These are phyloP conservation scores for Acanthococcus lagerstroemiae DNA, from an alignment of 2,888 invertebrate genomes.

Conservation along the genomic window DNA sequence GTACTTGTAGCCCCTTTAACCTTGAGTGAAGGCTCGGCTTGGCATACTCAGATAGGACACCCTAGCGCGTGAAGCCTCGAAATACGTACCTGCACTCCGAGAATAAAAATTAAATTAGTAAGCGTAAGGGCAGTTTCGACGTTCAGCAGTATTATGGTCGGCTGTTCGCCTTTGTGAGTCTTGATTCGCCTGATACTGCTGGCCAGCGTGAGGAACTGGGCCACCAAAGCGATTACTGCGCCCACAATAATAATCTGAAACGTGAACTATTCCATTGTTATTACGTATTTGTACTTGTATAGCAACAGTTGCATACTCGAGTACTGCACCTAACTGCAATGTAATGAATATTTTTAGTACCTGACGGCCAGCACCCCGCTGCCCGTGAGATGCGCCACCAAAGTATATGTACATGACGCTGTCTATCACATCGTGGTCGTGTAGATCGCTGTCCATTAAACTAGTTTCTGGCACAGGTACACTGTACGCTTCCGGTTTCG, in stretches of 20 bases:
- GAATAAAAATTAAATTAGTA: slow-evolving; percentile 54
- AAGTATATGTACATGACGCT: slow-evolving; percentile 63
- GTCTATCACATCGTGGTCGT: slow-evolving; percentile 60
- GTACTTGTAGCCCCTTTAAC: too few relatives aligned
- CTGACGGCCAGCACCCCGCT: slow-evolving; percentile 40
- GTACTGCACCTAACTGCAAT: too few relatives aligned
- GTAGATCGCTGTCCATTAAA: slow-evolving; percentile 54
- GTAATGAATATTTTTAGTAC: slow-evolving; percentile 30
- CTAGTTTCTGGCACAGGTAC: slow-evolving; percentile 50
- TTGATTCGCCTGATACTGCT: slow-evolving; percentile 44
- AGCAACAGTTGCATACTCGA: too few relatives aligned
- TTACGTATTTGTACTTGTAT: background rate
- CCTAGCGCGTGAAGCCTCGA: too few relatives aligned
- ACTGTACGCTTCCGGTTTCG: slow-evolving; percentile 10
- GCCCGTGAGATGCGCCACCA: slow-evolving; percentile 48
- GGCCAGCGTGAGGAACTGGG: slow-evolving; percentile 46
- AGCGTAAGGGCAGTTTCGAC: slow-evolving; percentile 51
- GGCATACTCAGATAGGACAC: too few relatives aligned
- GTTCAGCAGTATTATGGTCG: slow-evolving; percentile 44
- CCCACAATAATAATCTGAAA: slow-evolving; percentile 44
- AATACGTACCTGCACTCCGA: slow-evolving; percentile 57
- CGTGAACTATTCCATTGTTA: background rate
- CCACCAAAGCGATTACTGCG: slow-evolving; percentile 46
- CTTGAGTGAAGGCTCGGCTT: too few relatives aligned
- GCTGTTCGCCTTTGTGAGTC: slow-evolving; percentile 46